Conservation (phyloP, 2,113 vertebrate genomes). For the Labeo catla region DNA sequence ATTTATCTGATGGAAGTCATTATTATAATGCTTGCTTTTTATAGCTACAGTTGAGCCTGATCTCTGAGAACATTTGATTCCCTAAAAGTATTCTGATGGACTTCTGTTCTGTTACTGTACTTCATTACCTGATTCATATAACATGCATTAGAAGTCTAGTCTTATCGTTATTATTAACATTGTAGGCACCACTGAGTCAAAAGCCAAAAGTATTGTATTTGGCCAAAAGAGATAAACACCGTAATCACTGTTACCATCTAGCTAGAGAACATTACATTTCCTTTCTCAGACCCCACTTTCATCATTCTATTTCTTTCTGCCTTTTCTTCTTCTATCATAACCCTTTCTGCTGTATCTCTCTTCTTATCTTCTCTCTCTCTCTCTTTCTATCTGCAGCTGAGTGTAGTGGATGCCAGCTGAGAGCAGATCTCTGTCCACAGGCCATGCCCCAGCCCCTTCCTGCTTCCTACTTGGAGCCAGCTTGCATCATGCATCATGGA, state of each 20-base stretch:
- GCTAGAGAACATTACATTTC: not conserved
- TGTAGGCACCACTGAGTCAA: not conserved
- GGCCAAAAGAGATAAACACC: not conserved
- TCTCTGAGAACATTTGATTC: not conserved
- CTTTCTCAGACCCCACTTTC: not conserved
- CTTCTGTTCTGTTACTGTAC: not conserved
- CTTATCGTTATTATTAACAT: not conserved
- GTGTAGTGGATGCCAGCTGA: constrained; percentile 49
- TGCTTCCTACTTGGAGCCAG: constrained; percentile 56
- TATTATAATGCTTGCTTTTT: not conserved
- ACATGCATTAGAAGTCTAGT: not conserved
- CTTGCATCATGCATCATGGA: constrained; percentile 68
- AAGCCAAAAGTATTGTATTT: constrained; percentile 4
- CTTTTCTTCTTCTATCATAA: not conserved
- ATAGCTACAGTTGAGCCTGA: not conserved
- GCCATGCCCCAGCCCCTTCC: constrained; percentile 55
- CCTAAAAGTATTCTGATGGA: not conserved
- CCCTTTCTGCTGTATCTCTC: not conserved
- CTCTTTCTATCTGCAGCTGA: not conserved
- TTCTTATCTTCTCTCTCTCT: not conserved
- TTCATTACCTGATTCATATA: not conserved
- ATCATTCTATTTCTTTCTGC: not conserved
- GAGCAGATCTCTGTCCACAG: constrained; percentile 54
- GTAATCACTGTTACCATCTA: constrained; percentile 17
- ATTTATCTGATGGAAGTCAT: not conserved